phyloP scores from a whole-genome alignment of 1,140 invertebrate species.

The Nasonia longicornis region DNA sequence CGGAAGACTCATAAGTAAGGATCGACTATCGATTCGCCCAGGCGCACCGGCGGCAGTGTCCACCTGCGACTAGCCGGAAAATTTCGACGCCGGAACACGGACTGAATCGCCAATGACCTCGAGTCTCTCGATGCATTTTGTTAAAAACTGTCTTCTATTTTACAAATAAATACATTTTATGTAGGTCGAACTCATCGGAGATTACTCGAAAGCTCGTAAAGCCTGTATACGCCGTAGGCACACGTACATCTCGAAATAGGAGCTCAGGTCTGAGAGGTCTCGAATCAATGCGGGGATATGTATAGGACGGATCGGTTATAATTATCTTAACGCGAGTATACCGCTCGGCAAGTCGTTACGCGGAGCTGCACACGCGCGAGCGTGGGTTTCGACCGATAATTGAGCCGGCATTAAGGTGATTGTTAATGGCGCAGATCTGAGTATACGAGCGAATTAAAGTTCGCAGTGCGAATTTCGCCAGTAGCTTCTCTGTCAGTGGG shows the following conservation, averaged over 20 bases:
- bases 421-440: conserved; percentile 27
- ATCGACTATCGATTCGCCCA: conserved; percentile 17
- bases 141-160: too few relatives aligned
- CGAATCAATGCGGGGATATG: not conserved
- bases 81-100: not conserved
- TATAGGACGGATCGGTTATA: conserved; percentile 32
- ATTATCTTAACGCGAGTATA: conserved; percentile 28
- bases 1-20: conserved; percentile 6
- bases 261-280: not conserved
- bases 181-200: too few relatives aligned
- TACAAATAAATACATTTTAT: too few relatives aligned
- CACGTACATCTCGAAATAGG: not conserved
- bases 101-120: not conserved
- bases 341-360: conserved; percentile 15
- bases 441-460: conserved; percentile 33
- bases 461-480: conserved; percentile 2
- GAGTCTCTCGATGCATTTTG: too few relatives aligned
- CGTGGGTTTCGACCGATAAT: conserved; percentile 21
- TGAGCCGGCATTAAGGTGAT: conserved; percentile 37
- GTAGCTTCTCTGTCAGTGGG: not conserved
- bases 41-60: not conserved
- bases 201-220: too few relatives aligned
- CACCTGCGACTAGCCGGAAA: conserved; percentile 32
- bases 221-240: too few relatives aligned
- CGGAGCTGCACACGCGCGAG: not conserved